phyloP scores from a whole-genome alignment of 2,888 invertebrate genomes.

The Acanthosoma haemorrhoidale region DNA sequence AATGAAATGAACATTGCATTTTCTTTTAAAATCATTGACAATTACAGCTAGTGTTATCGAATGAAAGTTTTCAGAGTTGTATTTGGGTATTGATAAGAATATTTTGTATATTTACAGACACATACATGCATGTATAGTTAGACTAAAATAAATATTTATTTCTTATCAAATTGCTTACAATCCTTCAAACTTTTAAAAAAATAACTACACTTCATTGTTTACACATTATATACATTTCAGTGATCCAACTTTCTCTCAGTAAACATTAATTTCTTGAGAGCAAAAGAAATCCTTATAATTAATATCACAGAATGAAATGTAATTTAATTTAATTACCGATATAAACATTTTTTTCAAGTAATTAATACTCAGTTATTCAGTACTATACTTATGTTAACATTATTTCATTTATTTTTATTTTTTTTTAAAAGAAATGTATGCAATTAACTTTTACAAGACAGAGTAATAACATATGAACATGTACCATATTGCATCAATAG shows the following conservation, averaged over 20 bases:
- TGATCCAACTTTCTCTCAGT: conserved; percentile 16
- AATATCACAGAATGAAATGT: conserved; percentile 20
- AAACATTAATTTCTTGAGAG: neutral
- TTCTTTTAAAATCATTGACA: neutral
- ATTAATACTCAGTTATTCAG: conserved; percentile 20
- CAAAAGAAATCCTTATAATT: conserved; percentile 18
- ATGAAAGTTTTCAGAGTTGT: neutral
- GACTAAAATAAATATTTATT: conserved; percentile 34
- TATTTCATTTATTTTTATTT: neutral
- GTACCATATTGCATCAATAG: neutral
- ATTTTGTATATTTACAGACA: neutral
- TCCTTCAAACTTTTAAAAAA: conserved; percentile 35
- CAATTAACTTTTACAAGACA: neutral
- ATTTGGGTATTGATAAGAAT: neutral
- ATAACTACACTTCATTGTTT: conserved; percentile 35
- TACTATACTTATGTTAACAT: neutral
- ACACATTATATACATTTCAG: conserved; percentile 24
- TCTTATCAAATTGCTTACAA: conserved; percentile 35
- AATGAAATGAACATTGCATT: too few relatives aligned
- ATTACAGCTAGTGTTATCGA: neutral
- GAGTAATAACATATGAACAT: neutral
- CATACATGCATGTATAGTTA: neutral
- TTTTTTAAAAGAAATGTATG: neutral
- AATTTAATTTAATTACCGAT: neutral
- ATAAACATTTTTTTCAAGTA: neutral